These are phyloP conservation scores for Pycnonotus jocosus DNA, from an alignment of 2,113 vertebrate species.

Conservation along the genomic window DNA sequence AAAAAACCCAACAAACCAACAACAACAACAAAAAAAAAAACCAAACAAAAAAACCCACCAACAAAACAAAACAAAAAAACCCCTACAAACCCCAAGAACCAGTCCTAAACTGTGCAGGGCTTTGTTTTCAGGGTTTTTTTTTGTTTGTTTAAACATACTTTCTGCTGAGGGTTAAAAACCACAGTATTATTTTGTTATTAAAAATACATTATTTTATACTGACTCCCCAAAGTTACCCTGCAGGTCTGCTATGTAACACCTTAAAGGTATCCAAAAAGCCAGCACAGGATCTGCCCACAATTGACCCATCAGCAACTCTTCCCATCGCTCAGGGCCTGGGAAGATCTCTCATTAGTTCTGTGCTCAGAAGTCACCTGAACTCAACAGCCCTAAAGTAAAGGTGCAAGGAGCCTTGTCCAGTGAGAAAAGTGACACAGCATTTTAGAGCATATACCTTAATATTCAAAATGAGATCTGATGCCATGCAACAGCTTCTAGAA, in stretches of 20 bases:
- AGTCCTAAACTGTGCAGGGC: background rate
- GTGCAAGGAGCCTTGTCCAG: background rate
- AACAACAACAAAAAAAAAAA: background rate
- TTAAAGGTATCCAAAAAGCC: background rate
- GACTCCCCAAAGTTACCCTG: background rate
- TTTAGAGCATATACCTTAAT: background rate
- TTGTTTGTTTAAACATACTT: background rate
- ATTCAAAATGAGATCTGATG: background rate
- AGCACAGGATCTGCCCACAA: background rate
- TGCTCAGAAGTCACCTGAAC: background rate
- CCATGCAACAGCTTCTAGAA: background rate
- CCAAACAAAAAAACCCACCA: too few species aligned
- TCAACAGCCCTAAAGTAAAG: background rate
- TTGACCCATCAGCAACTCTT: background rate
- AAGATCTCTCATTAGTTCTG: rapidly evolving
- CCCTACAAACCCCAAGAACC: background rate
- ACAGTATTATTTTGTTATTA: background rate
- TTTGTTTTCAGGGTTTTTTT: background rate
- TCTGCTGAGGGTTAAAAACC: background rate
- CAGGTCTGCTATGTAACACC: background rate
- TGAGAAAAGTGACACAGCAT: background rate
- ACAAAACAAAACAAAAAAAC: rapidly evolving
- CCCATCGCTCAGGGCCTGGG: rapidly evolving
- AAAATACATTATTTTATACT: background rate
- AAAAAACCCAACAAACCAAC: too few species aligned